Percentiles rank a stretch among this genome's conserved stretches.
These are phyloP conservation scores for Netelia fuscicornis DNA, from an alignment of 2,888 invertebrate genomes.

Conservation along the genomic window DNA sequence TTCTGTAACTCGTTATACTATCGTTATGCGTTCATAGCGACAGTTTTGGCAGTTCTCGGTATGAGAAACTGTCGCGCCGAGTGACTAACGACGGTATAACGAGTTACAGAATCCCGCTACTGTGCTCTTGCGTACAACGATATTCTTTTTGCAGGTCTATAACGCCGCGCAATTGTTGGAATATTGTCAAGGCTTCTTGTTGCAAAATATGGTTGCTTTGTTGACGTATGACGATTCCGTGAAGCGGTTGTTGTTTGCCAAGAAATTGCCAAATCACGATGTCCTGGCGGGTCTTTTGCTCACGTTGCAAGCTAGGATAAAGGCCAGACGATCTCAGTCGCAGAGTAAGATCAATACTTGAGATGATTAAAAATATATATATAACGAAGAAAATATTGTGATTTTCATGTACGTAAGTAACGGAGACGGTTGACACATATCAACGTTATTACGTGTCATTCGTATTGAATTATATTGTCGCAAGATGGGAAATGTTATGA, in stretches of 20 bases:
- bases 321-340: conserved; percentile 86
- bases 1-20: too few species aligned
- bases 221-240: conserved; percentile 96
- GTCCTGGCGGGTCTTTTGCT: conserved; percentile 93
- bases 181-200: conserved; percentile 95
- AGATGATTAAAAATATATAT: conserved; percentile 33
- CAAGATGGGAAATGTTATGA: conserved; percentile 12
- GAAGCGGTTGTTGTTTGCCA: conserved; percentile 94
- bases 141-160: conserved; percentile 88
- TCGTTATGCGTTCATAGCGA: too few species aligned
- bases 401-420: conserved; percentile 59
- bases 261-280: conserved; percentile 95
- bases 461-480: conserved; percentile 36
- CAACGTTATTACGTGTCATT: conserved; percentile 46
- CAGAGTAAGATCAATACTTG: conserved; percentile 68
- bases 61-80: too few species aligned
- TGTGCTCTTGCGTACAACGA: background rate
- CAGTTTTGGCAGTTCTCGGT: too few species aligned
- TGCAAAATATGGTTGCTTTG: conserved; percentile 97
- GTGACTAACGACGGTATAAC: too few species aligned
- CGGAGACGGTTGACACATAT: conserved; percentile 50
- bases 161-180: conserved; percentile 94
- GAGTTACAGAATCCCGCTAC: too few species aligned
- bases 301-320: conserved; percentile 93
- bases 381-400: conserved; percentile 60